Conservation (phyloP, 2,113 vertebrate genomes). For the Otus sunia region DNA sequence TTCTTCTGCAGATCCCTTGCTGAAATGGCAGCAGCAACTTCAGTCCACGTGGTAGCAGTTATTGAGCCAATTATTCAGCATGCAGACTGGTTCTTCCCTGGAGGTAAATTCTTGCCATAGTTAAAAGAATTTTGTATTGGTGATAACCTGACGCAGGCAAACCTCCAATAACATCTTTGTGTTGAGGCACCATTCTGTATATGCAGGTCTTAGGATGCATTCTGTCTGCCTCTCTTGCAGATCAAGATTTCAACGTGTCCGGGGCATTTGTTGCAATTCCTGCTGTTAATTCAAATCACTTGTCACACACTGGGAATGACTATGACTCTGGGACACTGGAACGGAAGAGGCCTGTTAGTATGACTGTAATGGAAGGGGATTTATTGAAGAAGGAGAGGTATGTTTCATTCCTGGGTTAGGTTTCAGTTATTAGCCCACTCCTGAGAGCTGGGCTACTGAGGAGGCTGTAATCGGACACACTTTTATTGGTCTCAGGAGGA, state of each 20-base stretch:
- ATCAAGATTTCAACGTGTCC: conserved; percentile 96
- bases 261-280: conserved; percentile 87
- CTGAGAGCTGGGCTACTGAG: background rate
- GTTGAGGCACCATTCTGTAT: background rate
- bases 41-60: conserved; percentile 93
- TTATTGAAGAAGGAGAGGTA: conserved; percentile 89
- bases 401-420: background rate
- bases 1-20: conserved; percentile 84
- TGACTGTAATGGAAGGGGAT: conserved; percentile 89
- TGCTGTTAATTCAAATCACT: conserved; percentile 86
- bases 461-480: background rate
- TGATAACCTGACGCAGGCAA: background rate
- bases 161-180: background rate
- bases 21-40: conserved; percentile 96
- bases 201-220: background rate
- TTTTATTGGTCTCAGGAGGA: background rate
- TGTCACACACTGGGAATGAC: conserved; percentile 73
- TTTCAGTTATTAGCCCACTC: background rate
- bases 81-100: conserved; percentile 97
- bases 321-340: conserved; percentile 86
- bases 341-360: conserved; percentile 90
- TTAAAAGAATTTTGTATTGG: background rate
- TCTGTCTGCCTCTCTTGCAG: conserved; percentile 66
- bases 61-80: conserved; percentile 97
- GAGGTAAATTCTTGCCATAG: conserved; percentile 75